These are phyloP conservation scores for Galerucella calmariensis DNA, from an alignment of 2,888 invertebrate species.

Conservation along the genomic window DNA sequence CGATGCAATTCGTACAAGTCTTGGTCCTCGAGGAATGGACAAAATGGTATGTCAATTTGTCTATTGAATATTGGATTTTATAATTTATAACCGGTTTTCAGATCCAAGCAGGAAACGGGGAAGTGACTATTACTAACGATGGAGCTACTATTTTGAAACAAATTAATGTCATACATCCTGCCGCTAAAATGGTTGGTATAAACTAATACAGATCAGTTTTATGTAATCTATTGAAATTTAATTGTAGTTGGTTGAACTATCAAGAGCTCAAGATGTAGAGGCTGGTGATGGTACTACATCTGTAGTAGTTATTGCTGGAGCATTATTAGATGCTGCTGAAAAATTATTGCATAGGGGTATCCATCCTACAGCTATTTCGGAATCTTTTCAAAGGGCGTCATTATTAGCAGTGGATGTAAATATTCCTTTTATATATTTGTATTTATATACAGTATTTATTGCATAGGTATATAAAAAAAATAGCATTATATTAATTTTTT, in stretches of 20 bases:
- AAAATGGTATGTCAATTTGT: constrained; percentile 83
- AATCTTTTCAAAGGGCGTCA: constrained; percentile 93
- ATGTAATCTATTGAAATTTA: not conserved
- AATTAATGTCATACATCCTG: constrained; percentile 98
- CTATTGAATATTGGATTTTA: not conserved
- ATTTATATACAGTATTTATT: not conserved
- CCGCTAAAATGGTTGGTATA: constrained; percentile 92
- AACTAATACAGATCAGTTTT: not conserved
- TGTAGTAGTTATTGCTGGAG: constrained; percentile 97
- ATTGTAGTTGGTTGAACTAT: constrained; percentile 91
- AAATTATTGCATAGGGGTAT: constrained; percentile 93
- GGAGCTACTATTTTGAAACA: constrained; percentile 99
- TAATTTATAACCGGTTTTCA: constrained; percentile 61
- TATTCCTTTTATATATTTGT: constrained; percentile 1
- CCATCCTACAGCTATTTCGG: constrained; percentile 97
- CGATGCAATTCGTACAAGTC: constrained; percentile 97
- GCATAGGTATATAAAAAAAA: not conserved
- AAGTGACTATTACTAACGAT: constrained; percentile 99
- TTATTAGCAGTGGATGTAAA: constrained; percentile 73
- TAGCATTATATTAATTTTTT: constrained; percentile 30
- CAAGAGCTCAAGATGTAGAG: constrained; percentile 98
- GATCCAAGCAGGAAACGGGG: constrained; percentile 97
- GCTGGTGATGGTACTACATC: constrained; percentile 99
- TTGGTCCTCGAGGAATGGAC: constrained; percentile 99
- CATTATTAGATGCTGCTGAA: constrained; percentile 93